Evolutionary conservation across 2,113 vertebrate genomes (phyloP), one percentile per base, ranked within the genome.

Genomic region (Hystrix cristata): DNA sequence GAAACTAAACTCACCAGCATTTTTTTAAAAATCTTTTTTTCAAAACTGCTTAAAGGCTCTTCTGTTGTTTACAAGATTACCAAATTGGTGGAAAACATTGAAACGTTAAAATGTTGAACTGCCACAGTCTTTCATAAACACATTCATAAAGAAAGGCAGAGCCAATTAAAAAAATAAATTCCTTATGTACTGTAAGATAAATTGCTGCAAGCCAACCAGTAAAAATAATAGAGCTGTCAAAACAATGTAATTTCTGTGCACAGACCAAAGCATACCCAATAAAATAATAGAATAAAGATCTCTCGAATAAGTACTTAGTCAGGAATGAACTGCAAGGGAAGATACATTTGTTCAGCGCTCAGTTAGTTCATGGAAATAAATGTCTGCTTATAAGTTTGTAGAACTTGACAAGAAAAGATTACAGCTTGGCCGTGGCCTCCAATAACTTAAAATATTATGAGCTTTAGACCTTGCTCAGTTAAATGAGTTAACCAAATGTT

Each of bases 141-240:
- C 98, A 98, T 98, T 97, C 43, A 95, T 97, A 98, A 97, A 94
- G 59, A 97, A 95, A 97, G 60, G 65, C 72, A 96, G 67, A 98
- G 74, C 59, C 91, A 98, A 97, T 98, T 98, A 98, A 98, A 98
- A 59, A 51, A 8, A 5, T 87, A 79, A 98, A 97, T 74, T 95
- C 46, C 25, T 97, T 21, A 0, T 82, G 85, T 23, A 64, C 29
- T 79, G 9, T 72, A 97, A 96, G 90, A 97, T 93, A 96, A 98
- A 97, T 90, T 59, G 69, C 67, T 97, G 13, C 23, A 95, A 98
- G 89, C 55, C 51, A 87, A 85, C 55, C 93, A 97, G 60, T 23
- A 97, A 97, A 98, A 97, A 90, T 97, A 98, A 93, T 97, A 97
- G 62, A 97, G 14, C 83, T 90, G 55, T 96, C 95, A 98, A 95